Percentiles rank a stretch among this genome's conserved stretches.
These are phyloP conservation scores for Enteromius argenteus DNA, from an alignment of 2,797 vertebrate genomes.

Conservation along the genomic window DNA sequence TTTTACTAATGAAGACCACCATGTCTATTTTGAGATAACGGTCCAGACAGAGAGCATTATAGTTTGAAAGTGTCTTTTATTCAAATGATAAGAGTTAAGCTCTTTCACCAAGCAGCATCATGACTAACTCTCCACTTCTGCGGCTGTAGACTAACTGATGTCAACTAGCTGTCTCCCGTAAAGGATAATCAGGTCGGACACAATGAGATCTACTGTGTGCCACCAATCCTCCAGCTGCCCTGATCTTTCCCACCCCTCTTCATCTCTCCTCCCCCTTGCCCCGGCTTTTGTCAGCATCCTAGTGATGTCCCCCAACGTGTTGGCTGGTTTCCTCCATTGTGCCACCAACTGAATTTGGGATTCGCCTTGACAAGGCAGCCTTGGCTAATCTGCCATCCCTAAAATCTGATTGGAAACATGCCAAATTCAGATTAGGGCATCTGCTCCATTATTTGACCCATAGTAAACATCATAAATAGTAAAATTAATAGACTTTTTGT, in stretches of 20 bases:
- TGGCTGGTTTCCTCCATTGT: constrained; percentile 35
- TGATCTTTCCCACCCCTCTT: constrained; percentile 70
- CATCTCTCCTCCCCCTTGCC: constrained; percentile 60
- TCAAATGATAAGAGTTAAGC: constrained; percentile 4
- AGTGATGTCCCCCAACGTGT: constrained; percentile 21
- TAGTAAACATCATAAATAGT: neutral
- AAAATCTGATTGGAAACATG: constrained; percentile 7
- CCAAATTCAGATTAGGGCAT: neutral
- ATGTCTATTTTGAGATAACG: constrained; percentile 70
- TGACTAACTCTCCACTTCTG: neutral
- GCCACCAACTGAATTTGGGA: constrained; percentile 48
- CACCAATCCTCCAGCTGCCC: constrained; percentile 77
- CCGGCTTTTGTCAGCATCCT: constrained; percentile 51
- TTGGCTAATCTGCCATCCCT: constrained; percentile 17
- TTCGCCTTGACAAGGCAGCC: neutral
- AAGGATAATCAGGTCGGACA: constrained; percentile 66
- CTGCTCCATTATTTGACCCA: neutral
- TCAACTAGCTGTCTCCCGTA: constrained; percentile 52
- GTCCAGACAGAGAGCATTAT: constrained; percentile 42
- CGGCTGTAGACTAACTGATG: constrained; percentile 32
- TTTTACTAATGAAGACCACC: constrained; percentile 91
- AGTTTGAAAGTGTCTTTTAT: constrained; percentile 9
- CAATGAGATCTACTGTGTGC: constrained; percentile 75
- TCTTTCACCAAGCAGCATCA: constrained; percentile 23
- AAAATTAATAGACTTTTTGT: neutral